These are phyloP conservation scores for Nilaparvata lugens DNA, from an alignment of 1,140 invertebrate genomes.

Conservation along the genomic window DNA sequence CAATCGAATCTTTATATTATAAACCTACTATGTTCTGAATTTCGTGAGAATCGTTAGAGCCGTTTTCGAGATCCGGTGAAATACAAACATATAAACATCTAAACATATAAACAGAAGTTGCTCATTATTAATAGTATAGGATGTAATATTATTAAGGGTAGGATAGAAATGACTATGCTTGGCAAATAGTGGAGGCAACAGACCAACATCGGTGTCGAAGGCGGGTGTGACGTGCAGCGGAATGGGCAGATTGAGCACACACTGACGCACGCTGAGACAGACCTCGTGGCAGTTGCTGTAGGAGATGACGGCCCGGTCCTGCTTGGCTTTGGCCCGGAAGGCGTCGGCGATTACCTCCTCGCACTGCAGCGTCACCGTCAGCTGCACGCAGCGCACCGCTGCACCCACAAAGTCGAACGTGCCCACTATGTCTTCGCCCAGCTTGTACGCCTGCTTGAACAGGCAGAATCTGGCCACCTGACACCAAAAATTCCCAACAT, in stretches of 20 bases:
- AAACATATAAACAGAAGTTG: too few species aligned
- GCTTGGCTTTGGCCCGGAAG: constrained; percentile 45
- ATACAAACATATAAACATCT: too few species aligned
- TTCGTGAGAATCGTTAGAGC: too few species aligned
- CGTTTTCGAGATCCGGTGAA: too few species aligned
- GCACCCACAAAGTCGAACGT: constrained; percentile 89
- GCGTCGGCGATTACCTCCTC: constrained; percentile 70
- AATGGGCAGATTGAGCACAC: constrained; percentile 84
- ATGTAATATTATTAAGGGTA: too few species aligned
- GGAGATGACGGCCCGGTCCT: constrained; percentile 46
- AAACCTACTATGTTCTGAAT: too few species aligned
- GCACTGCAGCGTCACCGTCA: constrained; percentile 76
- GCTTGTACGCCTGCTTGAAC: constrained; percentile 88
- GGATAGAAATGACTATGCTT: too few species aligned
- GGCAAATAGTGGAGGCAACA: constrained; percentile 17
- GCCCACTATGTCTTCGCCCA: constrained; percentile 95
- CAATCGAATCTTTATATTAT: too few species aligned
- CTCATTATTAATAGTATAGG: too few species aligned
- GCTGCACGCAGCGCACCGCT: constrained; percentile 86
- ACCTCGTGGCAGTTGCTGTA: constrained; percentile 88
- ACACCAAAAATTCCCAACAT: too few species aligned
- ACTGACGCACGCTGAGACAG: constrained; percentile 77
- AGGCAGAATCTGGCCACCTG: constrained; percentile 82
- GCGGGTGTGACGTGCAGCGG: constrained; percentile 89
- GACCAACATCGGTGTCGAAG: constrained; percentile 78